Conservation (phyloP, 30 jellyfish, hydroid and myxozoan genomes). For the Haliclystus octoradiatus region DNA sequence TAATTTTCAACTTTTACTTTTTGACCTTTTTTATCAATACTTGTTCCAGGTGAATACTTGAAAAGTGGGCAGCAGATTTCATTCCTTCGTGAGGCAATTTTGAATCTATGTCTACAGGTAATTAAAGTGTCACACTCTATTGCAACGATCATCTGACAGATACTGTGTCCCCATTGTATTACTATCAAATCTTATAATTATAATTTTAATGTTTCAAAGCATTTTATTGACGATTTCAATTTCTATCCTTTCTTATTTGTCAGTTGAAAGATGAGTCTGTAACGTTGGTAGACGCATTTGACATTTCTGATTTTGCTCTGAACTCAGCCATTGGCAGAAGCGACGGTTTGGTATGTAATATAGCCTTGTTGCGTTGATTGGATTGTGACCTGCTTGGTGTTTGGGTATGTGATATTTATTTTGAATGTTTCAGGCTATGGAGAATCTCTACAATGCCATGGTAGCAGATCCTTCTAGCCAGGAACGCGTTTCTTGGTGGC, state of each 20-base stretch:
- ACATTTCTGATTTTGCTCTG: conserved; percentile 87
- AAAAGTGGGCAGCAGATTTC: not conserved
- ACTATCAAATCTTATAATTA: not conserved
- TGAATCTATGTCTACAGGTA: not conserved
- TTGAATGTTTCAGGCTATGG: conserved; percentile 51
- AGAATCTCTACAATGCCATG: conserved; percentile 60
- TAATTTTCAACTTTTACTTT: not conserved
- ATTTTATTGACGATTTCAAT: not conserved
- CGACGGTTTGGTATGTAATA: conserved; percentile 59
- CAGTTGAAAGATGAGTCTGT: conserved; percentile 65
- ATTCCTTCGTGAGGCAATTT: not conserved
- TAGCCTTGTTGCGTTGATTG: too few relatives aligned
- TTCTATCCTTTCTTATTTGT: not conserved
- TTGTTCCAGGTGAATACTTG: not conserved
- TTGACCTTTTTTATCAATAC: not conserved
- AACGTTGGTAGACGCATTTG: conserved; percentile 69
- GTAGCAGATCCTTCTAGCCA: conserved; percentile 62
- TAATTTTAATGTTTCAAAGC: too few relatives aligned
- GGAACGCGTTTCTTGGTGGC: conserved; percentile 79
- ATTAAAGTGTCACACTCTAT: not conserved
- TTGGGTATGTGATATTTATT: too few relatives aligned
- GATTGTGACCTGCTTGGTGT: too few relatives aligned
- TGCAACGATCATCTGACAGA: not conserved
- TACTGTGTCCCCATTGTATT: not conserved
- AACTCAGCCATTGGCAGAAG: conserved; percentile 89